phyloP scores from a whole-genome alignment of 1,140 invertebrate genomes.

The Brachionus sp. region DNA sequence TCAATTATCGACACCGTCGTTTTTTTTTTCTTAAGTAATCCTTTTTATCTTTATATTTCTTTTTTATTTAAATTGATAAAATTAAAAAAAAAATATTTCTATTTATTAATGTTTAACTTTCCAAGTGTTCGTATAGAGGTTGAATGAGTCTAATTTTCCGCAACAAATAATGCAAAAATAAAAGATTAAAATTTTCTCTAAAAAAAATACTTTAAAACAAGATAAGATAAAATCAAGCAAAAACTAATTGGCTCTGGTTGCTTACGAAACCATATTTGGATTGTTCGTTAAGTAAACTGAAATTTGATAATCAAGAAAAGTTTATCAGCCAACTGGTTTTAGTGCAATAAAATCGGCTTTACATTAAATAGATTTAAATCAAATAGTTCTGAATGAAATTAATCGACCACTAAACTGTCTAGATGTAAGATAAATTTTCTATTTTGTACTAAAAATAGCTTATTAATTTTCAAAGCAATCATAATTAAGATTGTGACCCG shows the following conservation, averaged over 20 bases:
- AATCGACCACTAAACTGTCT: neutral
- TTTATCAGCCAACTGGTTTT: neutral
- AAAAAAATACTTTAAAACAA: neutral
- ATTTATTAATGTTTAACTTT: neutral
- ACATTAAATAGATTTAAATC: neutral
- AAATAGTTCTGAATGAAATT: neutral
- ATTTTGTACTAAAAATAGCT: neutral
- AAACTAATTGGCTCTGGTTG: neutral
- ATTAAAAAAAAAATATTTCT: neutral
- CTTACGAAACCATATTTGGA: neutral
- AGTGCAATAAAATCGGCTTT: neutral
- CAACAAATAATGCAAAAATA: neutral
- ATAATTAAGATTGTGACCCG: neutral
- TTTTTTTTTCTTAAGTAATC: neutral
- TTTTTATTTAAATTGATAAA: neutral
- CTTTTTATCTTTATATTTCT: too few relatives aligned
- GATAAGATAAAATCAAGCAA: neutral
- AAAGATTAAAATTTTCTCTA: neutral
- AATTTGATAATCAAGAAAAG: neutral
- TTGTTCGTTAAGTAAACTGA: neutral
- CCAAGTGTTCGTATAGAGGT: neutral
- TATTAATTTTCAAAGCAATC: neutral
- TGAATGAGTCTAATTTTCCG: neutral
- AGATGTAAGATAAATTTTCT: neutral
- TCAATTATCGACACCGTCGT: neutral